Evolutionary conservation across 2,113 vertebrate species (phyloP), one percentile per base, ranked within the genome.

Genomic region (Malurus elegans): DNA sequence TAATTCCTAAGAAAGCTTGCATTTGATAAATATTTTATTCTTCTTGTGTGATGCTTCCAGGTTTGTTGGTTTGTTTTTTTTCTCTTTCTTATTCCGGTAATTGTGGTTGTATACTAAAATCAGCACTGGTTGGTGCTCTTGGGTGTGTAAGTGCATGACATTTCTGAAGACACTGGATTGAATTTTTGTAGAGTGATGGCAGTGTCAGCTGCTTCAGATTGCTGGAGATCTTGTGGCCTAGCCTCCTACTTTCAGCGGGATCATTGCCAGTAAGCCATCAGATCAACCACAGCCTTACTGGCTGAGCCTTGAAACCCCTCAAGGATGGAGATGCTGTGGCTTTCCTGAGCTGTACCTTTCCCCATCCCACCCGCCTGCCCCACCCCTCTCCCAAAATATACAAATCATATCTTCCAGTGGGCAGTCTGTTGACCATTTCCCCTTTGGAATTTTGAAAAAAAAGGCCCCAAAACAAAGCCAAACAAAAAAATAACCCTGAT

Each of bases 311-410:
- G 36, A 74, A 94, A 40, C 36, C 6, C 9, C 70, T 36, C n/a
- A 51, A 34, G 40, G 32, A 10, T 53, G 58, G 36, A 72, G 36
- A 7, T 44, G 58, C 40, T 60, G 29, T 62, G 64, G 18, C 34
- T 75, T 86, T 76, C 12, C 23, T 7, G 8, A 5, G 38, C 32
- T 57, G 8, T 54, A 18, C 13, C 7, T 44, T 31, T 24, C 15
- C 7, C 34, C 3, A 1, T 24, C 32, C 38, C 3, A 14, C 2
- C 12, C 24, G 10, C 1, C 11, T 12, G 8, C 6, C 10, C 29
- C 14, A 26, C 38, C 23, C 6, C 5, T 4, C 6, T 24, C 13
- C 2, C 8, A 25, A 36, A 8, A 20, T 38, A 20, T 79, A 40
- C 14, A 47, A 57, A 65, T 23, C 10, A 78, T 20, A 58, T 71